Base-by-base conservation (phyloP, 2,113 vertebrate species). In the Mormyrus iriodes region DNA sequence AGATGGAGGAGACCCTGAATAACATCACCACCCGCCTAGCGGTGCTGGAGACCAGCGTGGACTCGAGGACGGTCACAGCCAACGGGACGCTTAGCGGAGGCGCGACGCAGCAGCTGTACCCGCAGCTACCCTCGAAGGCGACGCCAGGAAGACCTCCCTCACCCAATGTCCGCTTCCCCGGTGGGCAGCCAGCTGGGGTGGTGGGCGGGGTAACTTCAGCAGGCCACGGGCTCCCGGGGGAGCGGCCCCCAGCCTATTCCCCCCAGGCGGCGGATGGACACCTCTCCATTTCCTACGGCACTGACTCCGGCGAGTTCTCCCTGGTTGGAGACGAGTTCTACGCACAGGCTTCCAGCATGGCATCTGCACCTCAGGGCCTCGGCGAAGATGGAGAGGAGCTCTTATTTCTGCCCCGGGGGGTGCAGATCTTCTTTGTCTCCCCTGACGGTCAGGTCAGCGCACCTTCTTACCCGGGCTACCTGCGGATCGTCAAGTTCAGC, bases 351-450 rank as follows among this genome's bases (percentile, higher is more conserved):
- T 94, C 95, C 86, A 93, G 93, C 88, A 95, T 95, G 0, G 95
- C 96, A 0, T 95, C 97, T 0, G 97, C 98, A 8, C 92, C 96
- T 19, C 96, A 97, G 88, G 96, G 94, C 88, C 86, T 98, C 91
- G 96, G 97, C n/a, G 96, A 98, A 42, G 97, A 99, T 53, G 99
- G 96, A 52, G 97, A 98, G 90, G 96, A 99, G 94, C 90, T 99
- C 88, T 95, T 99, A 89, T 94, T 97, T 91, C 96, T 99, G 90
- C 97, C 97, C 8, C 95, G 94, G 0, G 99, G 99, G n/a, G 98
- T 99, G 9, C 99, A 99, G 93, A 98, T 99, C 89, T 99, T 99
- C 91, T 99, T 97, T 91, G 99, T 99, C 85, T 97, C 96, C 44
- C 97, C 98, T 35, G 97, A 98, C 0, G 98, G 99, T 58, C 96